phyloP scores from a whole-genome alignment of 2,888 invertebrate species.

The Zaprionus lineosus region DNA sequence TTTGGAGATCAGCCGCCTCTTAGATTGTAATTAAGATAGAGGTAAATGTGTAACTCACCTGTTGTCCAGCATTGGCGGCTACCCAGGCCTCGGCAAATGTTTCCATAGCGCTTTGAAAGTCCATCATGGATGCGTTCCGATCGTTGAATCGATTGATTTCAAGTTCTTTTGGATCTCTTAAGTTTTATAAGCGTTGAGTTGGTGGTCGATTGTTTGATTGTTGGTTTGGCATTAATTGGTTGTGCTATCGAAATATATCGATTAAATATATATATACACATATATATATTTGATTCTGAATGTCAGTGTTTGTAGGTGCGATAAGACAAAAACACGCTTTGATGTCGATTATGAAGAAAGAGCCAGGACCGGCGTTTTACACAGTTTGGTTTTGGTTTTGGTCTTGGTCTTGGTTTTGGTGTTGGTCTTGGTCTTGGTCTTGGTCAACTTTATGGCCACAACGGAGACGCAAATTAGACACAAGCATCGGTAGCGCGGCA shows the following conservation, averaged over 20 bases:
- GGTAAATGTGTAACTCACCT: slow-evolving; percentile 84
- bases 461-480: slow-evolving; percentile 63
- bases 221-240: slow-evolving; percentile 68
- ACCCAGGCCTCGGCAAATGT: slow-evolving; percentile 99
- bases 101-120: slow-evolving; percentile 99
- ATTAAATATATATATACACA: slow-evolving; percentile 20
- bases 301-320: slow-evolving; percentile 21
- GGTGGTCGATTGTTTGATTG: slow-evolving; percentile 2
- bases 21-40: too few species aligned
- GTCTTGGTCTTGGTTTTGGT: too few species aligned
- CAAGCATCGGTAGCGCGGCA: slow-evolving; percentile 32
- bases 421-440: too few species aligned
- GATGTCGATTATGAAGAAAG: slow-evolving; percentile 41
- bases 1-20: too few species aligned
- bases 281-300: slow-evolving; percentile 1
- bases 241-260: slow-evolving; percentile 14
- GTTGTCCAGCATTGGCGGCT: slow-evolving; percentile 91
- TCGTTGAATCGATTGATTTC: neutral
- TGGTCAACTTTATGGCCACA: slow-evolving; percentile 28
- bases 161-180: slow-evolving; percentile 7
- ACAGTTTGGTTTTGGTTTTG: slow-evolving; percentile 12
- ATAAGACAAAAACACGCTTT: slow-evolving; percentile 64
- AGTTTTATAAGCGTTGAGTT: slow-evolving; percentile 16
- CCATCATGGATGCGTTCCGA: slow-evolving; percentile 85
- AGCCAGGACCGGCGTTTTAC: slow-evolving; percentile 6